These are phyloP conservation scores for Myrmecophaga tridactyla DNA, from an alignment of 2,113 vertebrate species.

Conservation along the genomic window DNA sequence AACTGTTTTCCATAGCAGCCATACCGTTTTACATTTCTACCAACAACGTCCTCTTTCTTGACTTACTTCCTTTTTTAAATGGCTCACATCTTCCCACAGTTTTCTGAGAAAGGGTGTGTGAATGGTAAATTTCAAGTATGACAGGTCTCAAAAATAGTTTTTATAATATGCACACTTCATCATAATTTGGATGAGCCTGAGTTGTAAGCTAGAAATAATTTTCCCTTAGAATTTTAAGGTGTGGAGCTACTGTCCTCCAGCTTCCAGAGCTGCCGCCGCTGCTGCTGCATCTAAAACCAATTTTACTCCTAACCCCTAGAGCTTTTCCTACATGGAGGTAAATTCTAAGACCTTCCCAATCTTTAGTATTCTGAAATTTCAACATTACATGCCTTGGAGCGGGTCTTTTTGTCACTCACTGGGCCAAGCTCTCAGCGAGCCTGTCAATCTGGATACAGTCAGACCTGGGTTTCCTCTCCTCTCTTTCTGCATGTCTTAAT, in stretches of 20 bases:
- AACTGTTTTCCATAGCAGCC: too few species aligned
- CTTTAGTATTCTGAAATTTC: background rate
- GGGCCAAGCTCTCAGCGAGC: too few species aligned
- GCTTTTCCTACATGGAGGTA: background rate
- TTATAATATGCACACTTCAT: background rate
- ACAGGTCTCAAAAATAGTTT: background rate
- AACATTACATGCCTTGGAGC: background rate
- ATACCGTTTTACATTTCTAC: too few species aligned
- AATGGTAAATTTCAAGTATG: background rate
- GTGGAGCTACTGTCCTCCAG: background rate
- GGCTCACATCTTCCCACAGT: background rate
- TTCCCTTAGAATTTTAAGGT: background rate
- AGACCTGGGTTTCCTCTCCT: too few species aligned
- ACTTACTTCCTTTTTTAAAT: background rate
- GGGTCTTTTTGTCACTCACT: too few species aligned
- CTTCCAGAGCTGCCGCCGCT: background rate
- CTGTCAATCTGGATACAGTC: too few species aligned
- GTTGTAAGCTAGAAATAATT: too few species aligned
- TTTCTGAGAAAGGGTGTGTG: background rate
- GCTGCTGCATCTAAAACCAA: background rate
- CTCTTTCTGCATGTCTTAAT: too few species aligned
- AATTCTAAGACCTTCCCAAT: background rate
- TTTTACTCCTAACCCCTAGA: background rate
- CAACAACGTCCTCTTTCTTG: background rate
- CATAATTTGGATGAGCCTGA: background rate